These are phyloP conservation scores for Styela clava DNA, from an alignment of 23 tunicate species.

Conservation along the genomic window DNA sequence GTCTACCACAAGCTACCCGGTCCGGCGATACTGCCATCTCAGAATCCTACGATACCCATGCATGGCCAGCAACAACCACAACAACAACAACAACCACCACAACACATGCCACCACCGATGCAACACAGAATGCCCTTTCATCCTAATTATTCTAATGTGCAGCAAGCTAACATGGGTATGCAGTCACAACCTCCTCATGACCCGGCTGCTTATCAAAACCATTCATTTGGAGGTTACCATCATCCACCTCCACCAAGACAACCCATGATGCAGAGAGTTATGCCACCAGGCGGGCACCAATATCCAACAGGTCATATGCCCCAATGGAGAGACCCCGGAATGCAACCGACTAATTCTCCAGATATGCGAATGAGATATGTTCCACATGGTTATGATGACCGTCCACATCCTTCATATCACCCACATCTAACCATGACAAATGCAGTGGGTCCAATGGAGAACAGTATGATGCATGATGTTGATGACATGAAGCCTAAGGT, in stretches of 20 bases:
- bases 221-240: neutral
- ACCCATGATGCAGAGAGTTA: conserved; percentile 14
- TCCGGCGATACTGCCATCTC: neutral
- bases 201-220: neutral
- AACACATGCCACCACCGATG: conserved; percentile 21
- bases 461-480: neutral
- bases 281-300: conserved; percentile 11
- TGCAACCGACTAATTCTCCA: neutral
- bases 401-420: neutral
- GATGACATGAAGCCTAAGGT: neutral
- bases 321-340: conserved; percentile 37
- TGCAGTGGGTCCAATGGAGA: neutral
- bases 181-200: neutral
- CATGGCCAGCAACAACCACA: neutral
- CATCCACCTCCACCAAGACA: conserved; percentile 21
- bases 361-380: conserved; percentile 26
- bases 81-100: neutral
- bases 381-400: neutral
- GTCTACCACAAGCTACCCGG: conserved; percentile 12
- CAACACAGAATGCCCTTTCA: conserved; percentile 25
- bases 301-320: conserved; percentile 18
- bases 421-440: neutral
- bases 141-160: conserved; percentile 26
- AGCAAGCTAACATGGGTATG: conserved; percentile 32
- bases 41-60: neutral